Conservation (phyloP, 2,113 vertebrate genomes). For the Vimba vimba region DNA sequence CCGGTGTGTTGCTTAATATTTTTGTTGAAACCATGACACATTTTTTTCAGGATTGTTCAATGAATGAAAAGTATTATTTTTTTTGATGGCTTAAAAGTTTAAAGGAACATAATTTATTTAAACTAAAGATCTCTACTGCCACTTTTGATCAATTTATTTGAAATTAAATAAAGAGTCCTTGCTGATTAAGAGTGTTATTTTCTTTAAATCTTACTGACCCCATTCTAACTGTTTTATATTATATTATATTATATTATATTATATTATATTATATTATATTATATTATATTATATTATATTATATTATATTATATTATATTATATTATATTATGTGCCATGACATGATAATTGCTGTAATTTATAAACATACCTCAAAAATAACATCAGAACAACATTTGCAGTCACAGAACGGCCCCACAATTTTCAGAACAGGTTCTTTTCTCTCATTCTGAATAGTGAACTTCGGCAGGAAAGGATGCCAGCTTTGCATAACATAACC, state of each 20-base stretch:
- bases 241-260: not conserved
- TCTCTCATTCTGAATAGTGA: conserved; percentile 79
- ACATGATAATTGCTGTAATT: not conserved
- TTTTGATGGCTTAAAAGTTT: not conserved
- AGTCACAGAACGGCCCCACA: conserved; percentile 73
- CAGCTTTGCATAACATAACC: conserved; percentile 83
- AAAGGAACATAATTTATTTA: not conserved
- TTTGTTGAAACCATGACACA: no score
- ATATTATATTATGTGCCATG: no score
- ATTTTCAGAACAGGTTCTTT: conserved; percentile 76
- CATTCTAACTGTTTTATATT: no score
- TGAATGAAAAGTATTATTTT: not conserved
- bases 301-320: not conserved
- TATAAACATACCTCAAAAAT: conserved; percentile 78
- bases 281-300: no score
- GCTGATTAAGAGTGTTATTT: not conserved
- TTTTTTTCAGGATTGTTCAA: not conserved
- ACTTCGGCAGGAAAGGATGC: conserved; percentile 80
- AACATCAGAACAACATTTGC: conserved; percentile 77
- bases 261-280: not conserved
- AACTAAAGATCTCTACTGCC: not conserved
- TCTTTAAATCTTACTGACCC: no score
- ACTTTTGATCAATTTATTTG: not conserved
- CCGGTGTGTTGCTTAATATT: not conserved
- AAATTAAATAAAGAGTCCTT: not conserved